Base-by-base conservation (phyloP, 2,888 invertebrate genomes). In the Philhelius pedissequus region DNA sequence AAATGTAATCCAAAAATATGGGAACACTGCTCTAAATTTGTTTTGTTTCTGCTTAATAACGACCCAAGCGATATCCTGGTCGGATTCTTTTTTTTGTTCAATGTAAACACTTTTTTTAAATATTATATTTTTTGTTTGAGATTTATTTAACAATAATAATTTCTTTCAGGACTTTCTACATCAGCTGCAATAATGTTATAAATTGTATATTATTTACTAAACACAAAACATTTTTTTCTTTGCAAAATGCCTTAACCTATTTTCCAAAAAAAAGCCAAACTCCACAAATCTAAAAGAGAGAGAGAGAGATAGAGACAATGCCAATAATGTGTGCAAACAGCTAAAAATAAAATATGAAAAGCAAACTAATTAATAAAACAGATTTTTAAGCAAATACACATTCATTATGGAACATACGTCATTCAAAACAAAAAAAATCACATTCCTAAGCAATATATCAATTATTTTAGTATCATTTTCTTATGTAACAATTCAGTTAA, bases 291-390 rank as follows among this genome's bases (percentile, higher is more conserved):
- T 27, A 13, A 20, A 11, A 50, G 50, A 54, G 48, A 15, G 52
- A 52, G 9, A 56, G 58, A 78, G 74, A 78, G 40, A 78, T 70
- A 78, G 40, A 74, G 62, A 82, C 86, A 78, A 70, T 86, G 86
- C 86, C 86, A 86, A 86, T 86, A 82, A 86, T 86, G 86, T 86
- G 77, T 70, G 77, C 73, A 78, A 70, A 66, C 43, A 56, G 40
- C 35, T n/a, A 52, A 58, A n/a, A n/a, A n/a, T 4, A 66, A 58
- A 75, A 43, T 70, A 15, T 32, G 15, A 38, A 62, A 11, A 56
- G n/a, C n/a, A 76, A 40, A 54, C 43, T 25, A 40, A 48, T 30
- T 38, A n/a, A 22, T 25, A 32, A 22, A 40, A 54, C 11, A 76
- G 56, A 38, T 48, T 48, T 58, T 15, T 40, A 45, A 73, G 40